Evolutionary conservation across 2,797 vertebrate species (phyloP), one percentile per base, ranked within the genome.

Genomic region (Myotis myotis): DNA sequence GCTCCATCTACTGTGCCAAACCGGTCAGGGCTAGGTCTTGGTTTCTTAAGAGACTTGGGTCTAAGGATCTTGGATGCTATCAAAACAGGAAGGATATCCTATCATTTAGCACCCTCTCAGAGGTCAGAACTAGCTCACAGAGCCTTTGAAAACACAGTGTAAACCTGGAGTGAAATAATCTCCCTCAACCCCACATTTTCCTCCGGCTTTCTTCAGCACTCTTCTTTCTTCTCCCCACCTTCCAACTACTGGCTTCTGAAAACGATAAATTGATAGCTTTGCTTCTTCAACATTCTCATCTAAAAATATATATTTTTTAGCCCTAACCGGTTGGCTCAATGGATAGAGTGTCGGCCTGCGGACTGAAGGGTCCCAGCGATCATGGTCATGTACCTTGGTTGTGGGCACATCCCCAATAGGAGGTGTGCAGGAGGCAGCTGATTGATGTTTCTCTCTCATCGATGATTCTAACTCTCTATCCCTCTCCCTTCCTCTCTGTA

Each of bases 81-180:
- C 80, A 71, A 78, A 91, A 62, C 8, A 81, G 76, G 23, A 87
- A 94, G 72, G n/a, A 55, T 30, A 86, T 82, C 75, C n/a, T 60
- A 87, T 81, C 64, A 28, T 33, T 80, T 30, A 49, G 57, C 55
- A 49, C 41, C 20, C 53, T 51, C 62, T 91, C 16, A 8, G 41
- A 7, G 23, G 66, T 38, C 36, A 92, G 75, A 38, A 9, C 62
- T 49, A 30, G 22, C 79, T 66, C 36, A 70, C 53, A 20, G 57
- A 87, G 33, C 38, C 80, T 60, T 8, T 17, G 30, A 66, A 91
- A 82, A 55, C 8, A 12, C 68, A 15, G 25, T 76, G 16, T 12
- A 10, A 86, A 53, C 28, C 19, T 25, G 10, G 22, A 62, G 22
- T 60, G 38, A 44, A 33, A 68, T n/a, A 44, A 5, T 64, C 57